phyloP scores from a whole-genome alignment of 2,113 vertebrate genomes.

The Oxyura jamaicensis region DNA sequence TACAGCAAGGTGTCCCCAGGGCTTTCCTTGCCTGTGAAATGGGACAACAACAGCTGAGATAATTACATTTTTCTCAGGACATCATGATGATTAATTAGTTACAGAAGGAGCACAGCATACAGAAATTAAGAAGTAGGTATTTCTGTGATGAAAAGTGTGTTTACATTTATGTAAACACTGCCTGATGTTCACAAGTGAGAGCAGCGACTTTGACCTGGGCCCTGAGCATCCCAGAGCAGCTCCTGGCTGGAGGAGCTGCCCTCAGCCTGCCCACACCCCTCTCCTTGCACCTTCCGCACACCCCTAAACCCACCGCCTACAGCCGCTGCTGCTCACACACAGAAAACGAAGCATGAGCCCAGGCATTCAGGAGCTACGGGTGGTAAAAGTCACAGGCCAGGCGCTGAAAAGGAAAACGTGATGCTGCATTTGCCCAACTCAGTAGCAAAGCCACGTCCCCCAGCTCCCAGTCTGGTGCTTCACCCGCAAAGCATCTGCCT shows the following conservation, averaged over 20 bases:
- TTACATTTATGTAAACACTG: conserved; percentile 13
- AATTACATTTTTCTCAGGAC: conserved; percentile 48
- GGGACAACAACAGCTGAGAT: neutral
- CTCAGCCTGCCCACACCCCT: neutral
- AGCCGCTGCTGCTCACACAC: neutral
- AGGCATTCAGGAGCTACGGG: neutral
- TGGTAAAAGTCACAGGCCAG: neutral
- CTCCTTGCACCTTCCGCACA: neutral
- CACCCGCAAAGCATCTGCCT: conserved; percentile 17
- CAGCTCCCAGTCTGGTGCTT: neutral
- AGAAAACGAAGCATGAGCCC: neutral
- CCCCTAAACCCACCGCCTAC: neutral
- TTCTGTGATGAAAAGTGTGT: conserved; percentile 39
- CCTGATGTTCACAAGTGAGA: neutral
- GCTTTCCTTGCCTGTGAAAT: conserved; percentile 11
- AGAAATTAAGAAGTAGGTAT: conserved; percentile 36
- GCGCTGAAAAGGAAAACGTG: neutral
- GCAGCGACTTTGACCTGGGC: neutral
- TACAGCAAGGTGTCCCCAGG: neutral
- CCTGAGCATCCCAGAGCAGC: neutral
- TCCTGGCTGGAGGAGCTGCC: neutral
- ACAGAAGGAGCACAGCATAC: neutral
- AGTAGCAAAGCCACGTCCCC: neutral
- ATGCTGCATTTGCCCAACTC: neutral
- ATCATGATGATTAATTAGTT: conserved; percentile 25